Conservation (phyloP, 1,140 invertebrate species). For the Pissodes strobi region DNA sequence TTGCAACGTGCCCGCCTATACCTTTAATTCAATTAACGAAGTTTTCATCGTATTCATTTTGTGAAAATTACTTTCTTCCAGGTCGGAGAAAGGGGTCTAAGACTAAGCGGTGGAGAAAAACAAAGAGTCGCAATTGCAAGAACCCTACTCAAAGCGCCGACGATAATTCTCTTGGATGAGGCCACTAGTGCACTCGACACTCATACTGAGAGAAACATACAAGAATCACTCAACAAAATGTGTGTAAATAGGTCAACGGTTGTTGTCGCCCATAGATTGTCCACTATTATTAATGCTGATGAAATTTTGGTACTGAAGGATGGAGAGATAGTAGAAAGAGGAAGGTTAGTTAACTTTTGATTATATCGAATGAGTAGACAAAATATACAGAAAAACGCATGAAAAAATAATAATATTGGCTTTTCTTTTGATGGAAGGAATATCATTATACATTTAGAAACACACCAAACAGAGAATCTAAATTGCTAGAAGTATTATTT, state of each 20-base stretch:
- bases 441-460: no score
- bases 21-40: conserved; percentile 47
- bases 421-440: no score
- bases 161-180: conserved; percentile 81
- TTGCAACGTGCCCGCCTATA: no score
- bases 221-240: conserved; percentile 69
- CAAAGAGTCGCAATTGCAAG: conserved; percentile 92
- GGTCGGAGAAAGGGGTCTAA: conserved; percentile 79
- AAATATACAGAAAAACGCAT: no score
- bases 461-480: no score
- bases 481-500: no score
- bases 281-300: conserved; percentile 92
- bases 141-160: conserved; percentile 85
- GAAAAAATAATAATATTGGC: no score
- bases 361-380: no score
- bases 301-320: conserved; percentile 89
- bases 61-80: no score
- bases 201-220: conserved; percentile 83
- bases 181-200: conserved; percentile 86
- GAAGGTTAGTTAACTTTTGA: conserved; percentile 63
- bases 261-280: conserved; percentile 90
- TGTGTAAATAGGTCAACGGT: conserved; percentile 87
- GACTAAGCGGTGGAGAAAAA: conserved; percentile 88
- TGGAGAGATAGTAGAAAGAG: conserved; percentile 87
- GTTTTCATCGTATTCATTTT: no score